Conservation (phyloP, 2,113 vertebrate genomes). For the Chaetops frenatus region DNA sequence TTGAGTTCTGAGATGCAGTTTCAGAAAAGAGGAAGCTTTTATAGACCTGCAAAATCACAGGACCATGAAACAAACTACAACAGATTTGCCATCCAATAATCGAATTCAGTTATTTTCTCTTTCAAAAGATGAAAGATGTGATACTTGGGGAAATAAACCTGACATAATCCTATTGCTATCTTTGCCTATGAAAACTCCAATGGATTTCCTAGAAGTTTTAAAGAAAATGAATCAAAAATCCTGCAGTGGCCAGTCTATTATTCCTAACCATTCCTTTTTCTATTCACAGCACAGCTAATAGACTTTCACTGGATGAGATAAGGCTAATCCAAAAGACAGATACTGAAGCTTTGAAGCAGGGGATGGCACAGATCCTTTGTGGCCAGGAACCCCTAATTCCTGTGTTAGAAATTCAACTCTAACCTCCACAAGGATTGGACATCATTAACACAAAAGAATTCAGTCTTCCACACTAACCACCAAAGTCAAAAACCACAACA, state of each 20-base stretch:
- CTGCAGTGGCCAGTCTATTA: background rate
- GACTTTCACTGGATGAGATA: background rate
- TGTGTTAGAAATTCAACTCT: background rate
- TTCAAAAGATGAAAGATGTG: background rate
- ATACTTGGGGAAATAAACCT: background rate
- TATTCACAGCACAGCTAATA: background rate
- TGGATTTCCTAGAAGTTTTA: background rate
- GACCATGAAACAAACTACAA: background rate
- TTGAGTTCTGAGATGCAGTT: background rate
- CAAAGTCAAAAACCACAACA: background rate
- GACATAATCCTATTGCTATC: background rate
- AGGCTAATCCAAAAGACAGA: constrained; percentile 6
- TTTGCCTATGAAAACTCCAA: background rate
- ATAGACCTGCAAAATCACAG: background rate
- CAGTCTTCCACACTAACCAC: background rate
- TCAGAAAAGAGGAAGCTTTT: background rate
- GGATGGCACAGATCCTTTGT: background rate
- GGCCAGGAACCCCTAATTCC: background rate
- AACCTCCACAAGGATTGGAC: background rate
- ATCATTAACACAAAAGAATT: background rate
- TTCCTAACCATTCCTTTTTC: background rate
- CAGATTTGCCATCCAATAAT: background rate
- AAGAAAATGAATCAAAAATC: background rate
- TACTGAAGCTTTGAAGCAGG: background rate
- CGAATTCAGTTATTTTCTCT: background rate